Percentiles rank a stretch among this genome's conserved stretches.
phyloP scores from a whole-genome alignment of 1,140 invertebrate genomes.

The Aphelinus atriplicis region DNA sequence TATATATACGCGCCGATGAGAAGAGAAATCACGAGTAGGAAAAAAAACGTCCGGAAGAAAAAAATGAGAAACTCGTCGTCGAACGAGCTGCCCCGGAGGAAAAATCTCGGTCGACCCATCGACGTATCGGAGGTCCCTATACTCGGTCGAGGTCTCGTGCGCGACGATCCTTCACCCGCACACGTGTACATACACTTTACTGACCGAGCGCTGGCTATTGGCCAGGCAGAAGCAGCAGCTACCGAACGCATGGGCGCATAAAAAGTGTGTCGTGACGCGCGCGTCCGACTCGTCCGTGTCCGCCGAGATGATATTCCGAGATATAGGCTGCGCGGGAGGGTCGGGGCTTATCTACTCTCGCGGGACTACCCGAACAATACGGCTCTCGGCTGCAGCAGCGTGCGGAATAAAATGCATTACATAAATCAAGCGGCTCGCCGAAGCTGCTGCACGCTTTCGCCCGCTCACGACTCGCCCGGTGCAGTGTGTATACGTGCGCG shows the following conservation, averaged over 20 bases:
- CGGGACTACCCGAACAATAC: neutral
- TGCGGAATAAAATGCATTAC: neutral
- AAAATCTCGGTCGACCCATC: no score
- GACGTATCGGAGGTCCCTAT: no score
- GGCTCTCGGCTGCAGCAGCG: neutral
- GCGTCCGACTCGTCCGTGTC: neutral
- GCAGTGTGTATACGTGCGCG: neutral
- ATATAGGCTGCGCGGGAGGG: neutral
- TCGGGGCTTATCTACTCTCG: neutral
- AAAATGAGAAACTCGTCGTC: no score
- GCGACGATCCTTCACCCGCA: no score
- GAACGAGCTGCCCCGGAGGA: no score
- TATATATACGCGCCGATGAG: no score
- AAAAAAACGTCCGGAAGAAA: no score
- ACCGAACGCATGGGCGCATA: neutral
- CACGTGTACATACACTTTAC: no score
- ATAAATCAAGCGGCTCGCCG: slow-evolving; percentile 20
- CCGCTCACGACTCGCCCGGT: slow-evolving; percentile 6
- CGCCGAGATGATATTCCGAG: slow-evolving; percentile 24
- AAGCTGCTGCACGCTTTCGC: neutral
- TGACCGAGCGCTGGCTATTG: no score
- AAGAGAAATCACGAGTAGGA: no score
- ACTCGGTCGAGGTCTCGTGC: no score
- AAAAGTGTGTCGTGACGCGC: slow-evolving; percentile 21
- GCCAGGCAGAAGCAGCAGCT: no score